Conservation (phyloP, 2,888 invertebrate genomes). For the Sabatieria punctata region DNA sequence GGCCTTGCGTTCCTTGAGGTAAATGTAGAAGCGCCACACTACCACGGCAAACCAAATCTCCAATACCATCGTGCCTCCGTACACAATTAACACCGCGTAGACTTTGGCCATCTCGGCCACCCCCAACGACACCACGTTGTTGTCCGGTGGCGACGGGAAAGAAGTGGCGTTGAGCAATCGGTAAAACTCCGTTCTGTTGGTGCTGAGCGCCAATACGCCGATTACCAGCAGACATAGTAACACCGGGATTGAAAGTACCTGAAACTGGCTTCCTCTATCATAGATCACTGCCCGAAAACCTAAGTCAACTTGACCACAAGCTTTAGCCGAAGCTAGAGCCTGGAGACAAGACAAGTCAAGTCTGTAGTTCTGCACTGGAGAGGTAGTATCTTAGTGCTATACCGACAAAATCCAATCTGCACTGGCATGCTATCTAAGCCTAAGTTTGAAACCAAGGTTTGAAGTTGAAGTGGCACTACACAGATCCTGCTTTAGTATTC, state of each 20-base stretch:
- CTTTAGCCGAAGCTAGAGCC: too few relatives aligned
- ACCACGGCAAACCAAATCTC: constrained; percentile 20
- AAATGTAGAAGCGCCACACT: constrained; percentile 17
- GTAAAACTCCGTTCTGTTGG: constrained; percentile 25
- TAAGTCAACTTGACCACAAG: too few relatives aligned
- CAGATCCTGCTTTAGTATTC: too few relatives aligned
- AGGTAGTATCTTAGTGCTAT: too few relatives aligned
- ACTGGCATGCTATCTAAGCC: too few relatives aligned
- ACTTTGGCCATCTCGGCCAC: constrained; percentile 9
- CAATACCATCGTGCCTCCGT: constrained; percentile 18
- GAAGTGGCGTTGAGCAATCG: constrained; percentile 25
- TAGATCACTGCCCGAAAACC: too few relatives aligned
- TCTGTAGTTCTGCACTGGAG: too few relatives aligned
- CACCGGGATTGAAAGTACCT: not conserved
- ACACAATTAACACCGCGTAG: constrained; percentile 20
- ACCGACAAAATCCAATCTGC: too few relatives aligned
- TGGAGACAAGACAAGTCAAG: too few relatives aligned
- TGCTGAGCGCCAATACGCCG: constrained; percentile 22
- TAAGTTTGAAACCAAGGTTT: too few relatives aligned
- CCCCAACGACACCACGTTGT: constrained; percentile 23
- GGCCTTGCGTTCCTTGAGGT: constrained; percentile 22
- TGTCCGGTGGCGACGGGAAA: constrained; percentile 14
- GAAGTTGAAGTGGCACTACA: too few relatives aligned
- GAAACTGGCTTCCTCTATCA: too few relatives aligned
- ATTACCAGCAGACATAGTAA: constrained; percentile 20